Conservation (phyloP, 1,140 invertebrate genomes). For the Rhopalosiphum padi region DNA sequence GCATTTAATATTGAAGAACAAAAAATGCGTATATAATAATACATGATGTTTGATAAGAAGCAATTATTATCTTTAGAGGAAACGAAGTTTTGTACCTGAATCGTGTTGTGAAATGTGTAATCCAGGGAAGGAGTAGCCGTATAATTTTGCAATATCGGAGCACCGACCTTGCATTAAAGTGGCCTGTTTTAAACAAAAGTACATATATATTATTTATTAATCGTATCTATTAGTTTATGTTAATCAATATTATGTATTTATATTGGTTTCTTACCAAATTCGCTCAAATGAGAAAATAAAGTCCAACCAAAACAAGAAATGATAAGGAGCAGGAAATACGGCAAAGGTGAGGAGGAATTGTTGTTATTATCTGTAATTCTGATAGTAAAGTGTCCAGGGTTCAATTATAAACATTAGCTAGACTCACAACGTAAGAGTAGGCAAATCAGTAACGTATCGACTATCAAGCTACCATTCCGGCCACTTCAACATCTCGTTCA, state of each 20-base stretch:
- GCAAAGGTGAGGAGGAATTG: slow-evolving; percentile 34
- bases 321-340: background rate
- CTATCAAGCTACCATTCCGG: background rate
- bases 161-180: slow-evolving; percentile 19
- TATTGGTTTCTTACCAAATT: slow-evolving; percentile 22
- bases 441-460: slow-evolving; percentile 11
- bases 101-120: background rate
- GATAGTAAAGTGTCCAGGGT: slow-evolving; percentile 45
- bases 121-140: background rate
- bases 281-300: background rate
- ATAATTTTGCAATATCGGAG: slow-evolving; percentile 9
- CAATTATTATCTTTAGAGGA: slow-evolving; percentile 36
- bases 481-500: background rate
- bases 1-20: background rate
- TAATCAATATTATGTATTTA: slow-evolving; percentile 7
- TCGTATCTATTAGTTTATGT: background rate
- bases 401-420: slow-evolving; percentile 29
- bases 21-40: background rate
- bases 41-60: background rate
- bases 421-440: background rate
- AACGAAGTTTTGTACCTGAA: background rate
- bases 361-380: slow-evolving; percentile 36
- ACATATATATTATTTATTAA: background rate
- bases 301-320: slow-evolving; percentile 7
- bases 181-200: slow-evolving; percentile 6